phyloP scores from a whole-genome alignment of 2,888 invertebrate genomes.

The Brachyptera risi region DNA sequence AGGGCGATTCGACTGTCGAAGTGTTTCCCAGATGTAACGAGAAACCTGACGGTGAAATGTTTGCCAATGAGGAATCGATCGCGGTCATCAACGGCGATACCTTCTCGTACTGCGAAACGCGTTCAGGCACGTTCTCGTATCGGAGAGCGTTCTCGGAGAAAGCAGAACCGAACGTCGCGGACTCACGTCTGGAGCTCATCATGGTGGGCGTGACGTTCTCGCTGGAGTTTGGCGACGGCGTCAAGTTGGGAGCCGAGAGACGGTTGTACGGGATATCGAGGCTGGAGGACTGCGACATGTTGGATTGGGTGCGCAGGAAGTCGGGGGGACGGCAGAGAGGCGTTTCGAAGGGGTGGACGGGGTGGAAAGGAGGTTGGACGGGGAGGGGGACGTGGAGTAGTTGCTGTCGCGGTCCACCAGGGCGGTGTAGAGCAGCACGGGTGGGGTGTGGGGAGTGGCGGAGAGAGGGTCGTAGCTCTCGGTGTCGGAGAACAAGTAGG shows the following conservation, averaged over 20 bases:
- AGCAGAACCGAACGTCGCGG: background rate
- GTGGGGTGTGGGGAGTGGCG: conserved; percentile 39
- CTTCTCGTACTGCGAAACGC: too few relatives aligned
- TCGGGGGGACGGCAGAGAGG: background rate
- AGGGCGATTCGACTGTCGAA: too few relatives aligned
- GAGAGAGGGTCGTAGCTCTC: conserved; percentile 41
- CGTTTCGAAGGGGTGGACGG: conserved; percentile 24
- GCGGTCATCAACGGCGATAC: too few relatives aligned
- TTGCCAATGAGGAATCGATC: too few relatives aligned
- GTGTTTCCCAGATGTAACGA: too few relatives aligned
- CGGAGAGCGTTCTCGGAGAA: too few relatives aligned
- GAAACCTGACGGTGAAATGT: too few relatives aligned
- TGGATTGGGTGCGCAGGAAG: too few relatives aligned
- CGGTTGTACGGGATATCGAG: conserved; percentile 18
- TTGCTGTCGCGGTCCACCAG: conserved; percentile 34
- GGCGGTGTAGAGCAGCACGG: conserved; percentile 36
- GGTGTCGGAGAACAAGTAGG: conserved; percentile 41
- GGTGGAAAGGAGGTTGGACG: too few relatives aligned
- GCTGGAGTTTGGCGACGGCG: background rate
- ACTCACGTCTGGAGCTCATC: background rate
- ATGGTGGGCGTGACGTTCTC: conserved; percentile 5
- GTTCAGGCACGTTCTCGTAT: too few relatives aligned
- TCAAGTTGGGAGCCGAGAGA: background rate
- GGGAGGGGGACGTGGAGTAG: conserved; percentile 24
- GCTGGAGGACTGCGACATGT: conserved; percentile 18